phyloP scores from a whole-genome alignment of 2,797 vertebrate species.

The Enteromius fasciolatus region DNA sequence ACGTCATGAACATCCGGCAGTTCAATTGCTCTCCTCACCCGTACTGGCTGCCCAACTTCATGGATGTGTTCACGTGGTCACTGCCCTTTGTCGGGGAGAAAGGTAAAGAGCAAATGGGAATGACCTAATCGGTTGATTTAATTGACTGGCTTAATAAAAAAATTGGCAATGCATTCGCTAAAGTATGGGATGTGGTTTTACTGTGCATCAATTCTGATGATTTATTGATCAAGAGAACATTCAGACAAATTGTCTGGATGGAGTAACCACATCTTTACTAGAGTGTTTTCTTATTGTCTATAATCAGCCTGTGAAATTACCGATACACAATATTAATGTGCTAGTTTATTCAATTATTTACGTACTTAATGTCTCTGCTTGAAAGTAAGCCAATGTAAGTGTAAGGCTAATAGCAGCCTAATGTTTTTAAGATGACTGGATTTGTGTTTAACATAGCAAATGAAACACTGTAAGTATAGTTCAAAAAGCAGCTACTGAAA shows the following conservation, averaged over 20 bases:
- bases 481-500: too few species aligned
- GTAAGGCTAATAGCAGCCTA: too few species aligned
- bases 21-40: constrained; percentile 83
- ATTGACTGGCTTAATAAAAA: too few species aligned
- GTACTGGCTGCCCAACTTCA: constrained; percentile 85
- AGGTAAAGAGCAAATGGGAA: constrained; percentile 64
- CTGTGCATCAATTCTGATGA: not conserved
- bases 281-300: too few species aligned
- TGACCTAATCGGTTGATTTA: not conserved
- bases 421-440: too few species aligned
- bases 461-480: too few species aligned
- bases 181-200: not conserved
- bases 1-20: constrained; percentile 84
- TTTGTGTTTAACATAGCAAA: too few species aligned
- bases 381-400: too few species aligned
- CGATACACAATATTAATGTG: too few species aligned
- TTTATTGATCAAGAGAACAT: not conserved
- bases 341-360: too few species aligned
- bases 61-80: constrained; percentile 85
- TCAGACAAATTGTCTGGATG: not conserved
- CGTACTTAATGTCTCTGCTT: too few species aligned
- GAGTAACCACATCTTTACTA: not conserved
- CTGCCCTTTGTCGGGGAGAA: constrained; percentile 83
- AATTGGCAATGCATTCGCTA: not conserved
- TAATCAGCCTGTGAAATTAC: too few species aligned